phyloP scores from a whole-genome alignment of 1,140 invertebrate genomes.

The Tyrophagus putrescentiae region DNA sequence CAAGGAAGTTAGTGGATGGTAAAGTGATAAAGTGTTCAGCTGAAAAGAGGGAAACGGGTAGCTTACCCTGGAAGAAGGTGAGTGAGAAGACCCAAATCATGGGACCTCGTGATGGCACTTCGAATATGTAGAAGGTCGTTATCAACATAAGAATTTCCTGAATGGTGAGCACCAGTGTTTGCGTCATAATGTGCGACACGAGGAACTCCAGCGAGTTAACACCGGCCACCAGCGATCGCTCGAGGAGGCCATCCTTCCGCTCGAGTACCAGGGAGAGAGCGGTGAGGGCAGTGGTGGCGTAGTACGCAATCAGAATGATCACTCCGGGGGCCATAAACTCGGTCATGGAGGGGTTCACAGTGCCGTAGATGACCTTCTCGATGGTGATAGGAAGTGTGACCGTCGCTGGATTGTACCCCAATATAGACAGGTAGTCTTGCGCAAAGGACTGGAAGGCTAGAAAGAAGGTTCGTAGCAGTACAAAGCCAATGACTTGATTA shows the following conservation, averaged over 20 bases:
- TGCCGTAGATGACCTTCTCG: constrained; percentile 70
- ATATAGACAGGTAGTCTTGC: constrained; percentile 20
- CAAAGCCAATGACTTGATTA: constrained; percentile 27
- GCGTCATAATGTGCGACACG: constrained; percentile 76
- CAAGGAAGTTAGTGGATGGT: neutral
- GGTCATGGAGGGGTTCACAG: constrained; percentile 61
- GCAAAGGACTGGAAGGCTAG: constrained; percentile 27
- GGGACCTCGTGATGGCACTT: constrained; percentile 60
- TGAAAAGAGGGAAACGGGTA: neutral
- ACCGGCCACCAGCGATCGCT: constrained; percentile 74
- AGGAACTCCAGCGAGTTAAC: constrained; percentile 76
- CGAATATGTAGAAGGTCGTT: constrained; percentile 65
- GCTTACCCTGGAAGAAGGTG: constrained; percentile 59
- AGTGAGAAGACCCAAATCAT: constrained; percentile 56
- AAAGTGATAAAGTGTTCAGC: neutral
- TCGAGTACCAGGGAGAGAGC: constrained; percentile 81
- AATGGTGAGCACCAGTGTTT: constrained; percentile 84
- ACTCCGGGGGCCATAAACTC: constrained; percentile 42
- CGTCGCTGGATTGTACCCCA: constrained; percentile 21
- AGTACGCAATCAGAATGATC: constrained; percentile 69
- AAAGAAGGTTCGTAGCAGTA: constrained; percentile 24
- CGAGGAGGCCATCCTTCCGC: constrained; percentile 72
- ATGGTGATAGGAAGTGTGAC: constrained; percentile 41
- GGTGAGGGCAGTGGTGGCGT: constrained; percentile 80
- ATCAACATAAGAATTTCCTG: constrained; percentile 72